These are phyloP conservation scores for Aphelinus atriplicis DNA, from an alignment of 1,140 invertebrate genomes.

Conservation along the genomic window DNA sequence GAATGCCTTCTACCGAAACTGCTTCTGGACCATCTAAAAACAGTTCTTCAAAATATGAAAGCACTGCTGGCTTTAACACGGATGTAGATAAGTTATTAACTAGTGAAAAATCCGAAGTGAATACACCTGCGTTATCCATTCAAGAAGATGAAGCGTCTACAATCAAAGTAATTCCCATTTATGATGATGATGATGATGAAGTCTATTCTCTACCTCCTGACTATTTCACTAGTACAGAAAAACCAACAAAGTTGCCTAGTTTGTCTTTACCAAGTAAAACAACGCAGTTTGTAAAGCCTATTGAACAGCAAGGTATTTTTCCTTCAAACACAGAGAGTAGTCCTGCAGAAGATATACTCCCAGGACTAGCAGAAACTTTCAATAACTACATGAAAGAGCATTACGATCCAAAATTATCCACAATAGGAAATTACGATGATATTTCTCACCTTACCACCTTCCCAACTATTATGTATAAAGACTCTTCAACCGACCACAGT, in stretches of 20 bases:
- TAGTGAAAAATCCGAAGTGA: background rate
- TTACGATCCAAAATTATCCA: slow-evolving; percentile 29
- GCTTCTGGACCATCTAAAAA: background rate
- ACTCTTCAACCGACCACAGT: background rate
- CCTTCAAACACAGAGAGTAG: background rate
- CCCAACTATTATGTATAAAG: background rate
- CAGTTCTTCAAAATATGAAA: background rate
- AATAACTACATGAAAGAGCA: slow-evolving; percentile 38
- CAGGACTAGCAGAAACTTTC: slow-evolving; percentile 25
- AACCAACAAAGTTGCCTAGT: background rate
- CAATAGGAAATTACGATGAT: slow-evolving; percentile 16
- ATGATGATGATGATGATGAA: slow-evolving; percentile 30
- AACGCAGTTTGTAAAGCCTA: background rate
- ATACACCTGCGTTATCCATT: too few relatives aligned
- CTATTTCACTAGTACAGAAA: background rate
- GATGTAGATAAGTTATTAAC: background rate
- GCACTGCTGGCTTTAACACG: too few relatives aligned
- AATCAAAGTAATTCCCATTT: slow-evolving; percentile 38
- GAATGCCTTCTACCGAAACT: background rate
- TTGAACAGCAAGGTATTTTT: background rate
- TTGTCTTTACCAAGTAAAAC: background rate
- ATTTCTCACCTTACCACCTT: slow-evolving; percentile 17
- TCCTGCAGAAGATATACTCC: slow-evolving; percentile 4
- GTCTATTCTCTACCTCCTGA: slow-evolving; percentile 14
- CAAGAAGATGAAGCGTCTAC: slow-evolving; percentile 33